Percentiles rank a stretch among this genome's conserved stretches.
These are phyloP conservation scores for Petrophora chlorosata DNA, from an alignment of 2,888 invertebrate genomes.

Conservation along the genomic window DNA sequence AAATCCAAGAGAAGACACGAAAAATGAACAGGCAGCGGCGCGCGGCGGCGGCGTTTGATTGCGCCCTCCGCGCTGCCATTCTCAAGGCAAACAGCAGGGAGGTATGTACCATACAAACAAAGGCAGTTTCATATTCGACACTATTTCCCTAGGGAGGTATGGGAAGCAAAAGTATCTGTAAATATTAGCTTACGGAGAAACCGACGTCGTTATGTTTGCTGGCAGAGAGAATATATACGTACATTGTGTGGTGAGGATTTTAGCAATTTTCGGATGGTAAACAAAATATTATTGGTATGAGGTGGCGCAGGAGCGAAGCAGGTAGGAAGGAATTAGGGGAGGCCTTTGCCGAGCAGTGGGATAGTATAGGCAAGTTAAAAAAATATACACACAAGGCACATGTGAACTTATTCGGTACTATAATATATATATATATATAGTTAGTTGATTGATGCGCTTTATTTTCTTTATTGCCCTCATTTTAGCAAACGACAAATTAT, in stretches of 20 bases:
- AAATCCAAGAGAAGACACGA: constrained; percentile 25
- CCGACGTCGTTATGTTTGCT: constrained; percentile 23
- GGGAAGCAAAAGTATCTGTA: constrained; percentile 40
- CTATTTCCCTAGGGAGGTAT: constrained; percentile 58
- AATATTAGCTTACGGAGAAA: constrained; percentile 48
- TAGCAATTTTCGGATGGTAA: constrained; percentile 6
- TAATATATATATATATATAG: too few species aligned
- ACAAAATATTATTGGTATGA: too few species aligned
- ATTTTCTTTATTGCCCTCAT: too few species aligned
- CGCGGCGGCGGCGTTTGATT: constrained; percentile 38
- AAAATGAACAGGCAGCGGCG: constrained; percentile 26
- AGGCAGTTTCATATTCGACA: constrained; percentile 53
- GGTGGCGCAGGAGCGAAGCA: too few species aligned
- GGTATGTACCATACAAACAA: constrained; percentile 31
- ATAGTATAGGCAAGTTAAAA: too few species aligned
- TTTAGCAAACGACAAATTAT: too few species aligned
- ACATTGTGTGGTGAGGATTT: constrained; percentile 2
- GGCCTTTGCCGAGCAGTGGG: too few species aligned
- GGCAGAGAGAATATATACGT: constrained; percentile 11
- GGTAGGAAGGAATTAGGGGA: too few species aligned
- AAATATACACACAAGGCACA: too few species aligned
- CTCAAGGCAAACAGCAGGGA: constrained; percentile 11
- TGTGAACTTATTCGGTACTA: too few species aligned
- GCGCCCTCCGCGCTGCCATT: constrained; percentile 27
- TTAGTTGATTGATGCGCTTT: too few species aligned